phyloP scores from a whole-genome alignment of 2,113 vertebrate genomes.

The Triplophysa rosa region DNA sequence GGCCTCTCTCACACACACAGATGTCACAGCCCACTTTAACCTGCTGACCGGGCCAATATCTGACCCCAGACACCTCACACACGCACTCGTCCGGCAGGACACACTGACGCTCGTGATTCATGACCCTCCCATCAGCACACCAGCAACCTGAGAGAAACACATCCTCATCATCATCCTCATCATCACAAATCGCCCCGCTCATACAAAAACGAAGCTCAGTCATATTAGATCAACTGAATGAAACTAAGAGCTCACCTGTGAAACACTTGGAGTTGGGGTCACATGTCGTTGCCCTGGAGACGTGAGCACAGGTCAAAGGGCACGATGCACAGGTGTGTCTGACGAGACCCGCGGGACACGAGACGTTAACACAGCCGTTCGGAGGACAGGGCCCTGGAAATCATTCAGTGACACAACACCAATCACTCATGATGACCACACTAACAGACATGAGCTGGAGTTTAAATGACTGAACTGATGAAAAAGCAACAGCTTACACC shows the following conservation, averaged over 20 bases:
- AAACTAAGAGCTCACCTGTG: constrained; percentile 69
- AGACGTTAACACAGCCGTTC: constrained; percentile 75
- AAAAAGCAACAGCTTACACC: too few species aligned
- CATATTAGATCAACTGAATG: too few species aligned
- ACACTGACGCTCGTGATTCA: constrained; percentile 72
- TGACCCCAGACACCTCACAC: constrained; percentile 74
- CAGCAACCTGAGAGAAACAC: constrained; percentile 75
- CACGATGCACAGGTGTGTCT: constrained; percentile 77
- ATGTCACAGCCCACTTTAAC: constrained; percentile 80
- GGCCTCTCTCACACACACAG: constrained; percentile 82
- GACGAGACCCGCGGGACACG: constrained; percentile 74
- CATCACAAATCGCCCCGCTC: too few species aligned
- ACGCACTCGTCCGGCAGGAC: constrained; percentile 76
- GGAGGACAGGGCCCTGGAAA: constrained; percentile 74
- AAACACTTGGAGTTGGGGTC: constrained; percentile 65
- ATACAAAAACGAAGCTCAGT: too few species aligned
- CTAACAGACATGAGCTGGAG: too few species aligned
- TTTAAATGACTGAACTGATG: too few species aligned
- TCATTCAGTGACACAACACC: background rate
- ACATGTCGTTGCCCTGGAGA: constrained; percentile 69
- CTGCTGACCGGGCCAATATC: constrained; percentile 74
- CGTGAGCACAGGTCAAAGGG: constrained; percentile 80
- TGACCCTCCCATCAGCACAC: constrained; percentile 79
- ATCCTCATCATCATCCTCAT: too few species aligned
- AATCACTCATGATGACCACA: background rate